These are phyloP conservation scores for Adelosebastes latens DNA, from an alignment of 2,797 vertebrate genomes.

Conservation along the genomic window DNA sequence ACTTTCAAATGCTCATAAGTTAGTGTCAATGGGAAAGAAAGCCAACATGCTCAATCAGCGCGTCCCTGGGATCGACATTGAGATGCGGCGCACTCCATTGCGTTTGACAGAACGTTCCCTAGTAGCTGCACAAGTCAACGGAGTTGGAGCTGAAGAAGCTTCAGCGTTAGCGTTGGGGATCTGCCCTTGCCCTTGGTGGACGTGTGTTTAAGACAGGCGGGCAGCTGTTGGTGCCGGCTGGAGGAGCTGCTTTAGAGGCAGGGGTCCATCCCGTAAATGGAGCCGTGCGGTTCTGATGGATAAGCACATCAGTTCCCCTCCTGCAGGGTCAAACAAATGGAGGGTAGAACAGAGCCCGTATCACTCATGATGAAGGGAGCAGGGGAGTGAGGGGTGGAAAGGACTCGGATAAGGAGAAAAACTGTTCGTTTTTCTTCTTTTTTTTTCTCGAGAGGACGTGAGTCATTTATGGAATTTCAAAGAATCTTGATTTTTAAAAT, in stretches of 20 bases:
- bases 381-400: slow-evolving; percentile 26
- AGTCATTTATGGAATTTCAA: slow-evolving; percentile 22
- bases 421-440: background rate
- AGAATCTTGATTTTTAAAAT: slow-evolving; percentile 11
- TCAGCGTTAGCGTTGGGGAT: slow-evolving; percentile 46
- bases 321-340: slow-evolving; percentile 82
- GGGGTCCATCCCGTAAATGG: slow-evolving; percentile 79
- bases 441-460: slow-evolving; percentile 7
- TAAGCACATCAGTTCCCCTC: slow-evolving; percentile 79
- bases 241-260: slow-evolving; percentile 74
- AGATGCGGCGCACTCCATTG: slow-evolving; percentile 41
- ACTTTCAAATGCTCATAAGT: slow-evolving; percentile 47
- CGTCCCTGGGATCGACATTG: slow-evolving; percentile 52
- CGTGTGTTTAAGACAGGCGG: slow-evolving; percentile 73
- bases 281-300: slow-evolving; percentile 80
- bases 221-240: slow-evolving; percentile 78
- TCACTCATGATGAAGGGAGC: slow-evolving; percentile 72
- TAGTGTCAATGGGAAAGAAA: slow-evolving; percentile 53
- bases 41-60: slow-evolving; percentile 49
- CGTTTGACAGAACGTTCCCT: slow-evolving; percentile 54
- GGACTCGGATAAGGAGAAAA: slow-evolving; percentile 20
- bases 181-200: slow-evolving; percentile 78
- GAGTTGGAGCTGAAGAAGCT: slow-evolving; percentile 46
- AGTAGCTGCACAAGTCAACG: slow-evolving; percentile 42
- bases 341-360: slow-evolving; percentile 60